Percentiles rank a stretch among this genome's conserved stretches.
Conservation (phyloP, 2,888 invertebrate genomes). For the Raillietiella orientalis region DNA sequence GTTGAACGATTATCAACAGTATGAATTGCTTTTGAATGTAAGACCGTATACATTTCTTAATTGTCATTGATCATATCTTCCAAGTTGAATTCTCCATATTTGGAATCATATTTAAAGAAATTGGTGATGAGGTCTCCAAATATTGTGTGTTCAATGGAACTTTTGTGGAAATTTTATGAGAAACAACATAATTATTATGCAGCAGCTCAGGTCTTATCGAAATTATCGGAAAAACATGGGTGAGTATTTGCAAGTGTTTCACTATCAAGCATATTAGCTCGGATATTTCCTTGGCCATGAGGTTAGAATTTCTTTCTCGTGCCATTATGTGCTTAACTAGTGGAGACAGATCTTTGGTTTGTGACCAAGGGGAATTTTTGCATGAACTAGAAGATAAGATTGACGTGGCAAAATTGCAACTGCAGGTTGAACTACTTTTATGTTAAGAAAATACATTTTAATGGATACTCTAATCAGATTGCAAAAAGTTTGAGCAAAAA, state of each 20-base stretch:
- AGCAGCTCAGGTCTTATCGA: conserved; percentile 63
- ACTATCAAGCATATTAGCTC: conserved; percentile 18
- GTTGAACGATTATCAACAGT: conserved; percentile 26
- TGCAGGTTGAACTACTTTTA: conserved; percentile 16
- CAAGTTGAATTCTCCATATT: conserved; percentile 1
- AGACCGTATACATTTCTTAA: conserved; percentile 6
- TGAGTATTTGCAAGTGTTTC: conserved; percentile 7
- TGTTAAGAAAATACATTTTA: too few species aligned
- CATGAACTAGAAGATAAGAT: conserved; percentile 71
- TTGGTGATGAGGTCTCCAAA: background rate
- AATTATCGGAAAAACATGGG: conserved; percentile 33
- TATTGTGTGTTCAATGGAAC: conserved; percentile 13
- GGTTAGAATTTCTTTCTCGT: conserved; percentile 64
- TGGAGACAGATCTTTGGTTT: conserved; percentile 17
- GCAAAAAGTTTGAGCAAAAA: too few species aligned
- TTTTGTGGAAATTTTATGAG: conserved; percentile 89
- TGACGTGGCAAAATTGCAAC: conserved; percentile 61
- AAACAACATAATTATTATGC: conserved; percentile 62
- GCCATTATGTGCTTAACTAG: conserved; percentile 87
- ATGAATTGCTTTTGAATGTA: conserved; percentile 17
- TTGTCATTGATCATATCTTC: background rate
- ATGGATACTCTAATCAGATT: too few species aligned
- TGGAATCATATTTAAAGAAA: background rate
- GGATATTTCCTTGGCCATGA: conserved; percentile 35
- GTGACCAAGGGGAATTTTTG: conserved; percentile 30